Percentiles rank a stretch among this genome's conserved stretches.
These are phyloP conservation scores for Pempheris klunzingeri DNA, from an alignment of 2,797 vertebrate species.

Conservation along the genomic window DNA sequence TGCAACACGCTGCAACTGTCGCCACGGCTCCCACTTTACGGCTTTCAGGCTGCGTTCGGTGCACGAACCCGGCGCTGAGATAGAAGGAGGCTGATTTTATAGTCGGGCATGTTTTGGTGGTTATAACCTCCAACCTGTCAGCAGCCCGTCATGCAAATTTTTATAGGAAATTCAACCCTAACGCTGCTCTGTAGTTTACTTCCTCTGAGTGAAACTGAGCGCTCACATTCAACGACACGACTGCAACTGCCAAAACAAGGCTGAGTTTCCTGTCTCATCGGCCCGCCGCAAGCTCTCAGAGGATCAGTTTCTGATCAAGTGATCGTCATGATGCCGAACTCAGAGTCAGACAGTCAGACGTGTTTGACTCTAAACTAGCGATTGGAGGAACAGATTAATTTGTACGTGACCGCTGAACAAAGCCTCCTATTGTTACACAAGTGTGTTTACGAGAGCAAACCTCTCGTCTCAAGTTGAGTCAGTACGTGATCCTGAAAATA, in stretches of 20 bases:
- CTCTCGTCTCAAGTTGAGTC: constrained; percentile 4
- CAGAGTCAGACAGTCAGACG: background rate
- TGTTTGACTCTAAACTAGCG: constrained; percentile 12
- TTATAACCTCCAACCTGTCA: background rate
- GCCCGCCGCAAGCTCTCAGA: constrained; percentile 56
- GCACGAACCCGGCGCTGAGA: background rate
- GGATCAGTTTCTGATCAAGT: constrained; percentile 50
- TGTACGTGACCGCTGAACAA: constrained; percentile 17
- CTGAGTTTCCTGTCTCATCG: constrained; percentile 71
- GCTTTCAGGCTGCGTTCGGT: constrained; percentile 24
- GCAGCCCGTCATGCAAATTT: background rate
- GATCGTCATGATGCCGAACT: constrained; percentile 1
- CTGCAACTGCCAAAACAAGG: constrained; percentile 80
- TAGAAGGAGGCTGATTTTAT: constrained; percentile 20
- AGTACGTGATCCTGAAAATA: constrained; percentile 19
- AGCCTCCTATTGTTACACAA: constrained; percentile 18
- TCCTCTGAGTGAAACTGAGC: constrained; percentile 56
- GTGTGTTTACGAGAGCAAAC: constrained; percentile 15
- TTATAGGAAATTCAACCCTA: constrained; percentile 15
- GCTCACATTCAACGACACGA: constrained; percentile 38
- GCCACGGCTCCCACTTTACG: constrained; percentile 12
- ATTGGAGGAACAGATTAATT: constrained; percentile 20
- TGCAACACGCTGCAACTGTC: constrained; percentile 73
- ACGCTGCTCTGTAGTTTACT: constrained; percentile 25
- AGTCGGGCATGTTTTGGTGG: background rate